Percentiles rank a stretch among this genome's conserved stretches.
Conservation (phyloP, 2,888 invertebrate species). For the Mythimna ferrago region DNA sequence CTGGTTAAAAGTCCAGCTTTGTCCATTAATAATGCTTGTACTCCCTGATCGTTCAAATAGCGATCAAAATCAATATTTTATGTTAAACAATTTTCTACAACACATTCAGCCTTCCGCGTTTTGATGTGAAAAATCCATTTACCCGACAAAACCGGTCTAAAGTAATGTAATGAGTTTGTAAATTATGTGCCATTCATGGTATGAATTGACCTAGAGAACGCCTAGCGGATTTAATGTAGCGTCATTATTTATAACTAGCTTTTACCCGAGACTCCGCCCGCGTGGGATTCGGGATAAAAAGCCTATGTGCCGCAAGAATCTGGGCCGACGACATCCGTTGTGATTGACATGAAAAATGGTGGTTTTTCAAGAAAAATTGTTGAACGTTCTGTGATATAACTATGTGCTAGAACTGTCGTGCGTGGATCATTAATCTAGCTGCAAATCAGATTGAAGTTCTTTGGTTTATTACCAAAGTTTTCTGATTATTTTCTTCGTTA, state of each 20-base stretch:
- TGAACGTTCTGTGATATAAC: constrained; percentile 10
- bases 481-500: background rate
- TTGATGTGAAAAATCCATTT: constrained; percentile 48
- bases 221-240: constrained; percentile 51
- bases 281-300: constrained; percentile 60
- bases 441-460: background rate
- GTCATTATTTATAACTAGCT: constrained; percentile 57
- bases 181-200: constrained; percentile 54
- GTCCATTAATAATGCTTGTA: constrained; percentile 9
- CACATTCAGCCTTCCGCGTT: constrained; percentile 19
- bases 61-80: constrained; percentile 43
- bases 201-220: constrained; percentile 56
- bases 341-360: constrained; percentile 45
- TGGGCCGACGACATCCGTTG: constrained; percentile 39
- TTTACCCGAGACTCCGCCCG: constrained; percentile 19
- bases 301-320: constrained; percentile 22
- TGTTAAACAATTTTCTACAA: constrained; percentile 38
- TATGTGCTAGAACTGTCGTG: constrained; percentile 4
- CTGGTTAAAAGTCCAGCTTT: background rate
- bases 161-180: constrained; percentile 55
- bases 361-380: constrained; percentile 35
- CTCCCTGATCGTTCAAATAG: constrained; percentile 26
- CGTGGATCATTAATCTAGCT: constrained; percentile 4
- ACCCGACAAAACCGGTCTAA: constrained; percentile 32
- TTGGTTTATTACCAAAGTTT: background rate